Base-by-base conservation (phyloP, 2,113 vertebrate genomes). In the Heteronetta atricapilla region DNA sequence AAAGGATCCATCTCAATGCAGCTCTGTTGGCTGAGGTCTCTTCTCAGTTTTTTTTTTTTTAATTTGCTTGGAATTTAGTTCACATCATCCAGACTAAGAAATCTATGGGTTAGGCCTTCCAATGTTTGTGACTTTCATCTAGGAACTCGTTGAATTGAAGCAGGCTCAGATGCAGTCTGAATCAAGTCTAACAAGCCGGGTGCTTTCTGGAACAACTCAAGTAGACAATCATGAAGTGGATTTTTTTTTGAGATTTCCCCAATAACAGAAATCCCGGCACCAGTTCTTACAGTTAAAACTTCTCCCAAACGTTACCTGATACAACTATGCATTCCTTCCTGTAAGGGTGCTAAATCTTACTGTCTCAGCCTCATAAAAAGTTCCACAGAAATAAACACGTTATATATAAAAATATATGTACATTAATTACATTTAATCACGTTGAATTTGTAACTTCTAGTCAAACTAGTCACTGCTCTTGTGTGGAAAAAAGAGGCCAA, bases 41-140 rank as follows among this genome's bases (percentile, higher is more conserved):
- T 12, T 34, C 29, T 40, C 29, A 8, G 29, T 7, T 13, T 42
- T 62, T 34, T n/a, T 5, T 13, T 2, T 34, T n/a, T 5, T 13
- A 2, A 31, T 11, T 38, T 67, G 16, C 59, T 66, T 52, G 22
- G 36, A 44, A 13, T 44, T 79, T 46, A 40, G 38, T 20, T 29
- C 29, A 15, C 1, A 0, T 4, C 22, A 20, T 23, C 59, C 44
- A 20, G 23, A 29, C 10, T 34, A 0, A 0, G 68, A 60, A 40
- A 55, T 6, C 13, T 42, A 13, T 3, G 29, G 17, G 38, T 50
- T 33, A 68, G 33, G 25, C 62, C 46, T 48, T 55, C 29, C 36
- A 6, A 22, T 14, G 8, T 74, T 4, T 2, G 16, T 0, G 4
- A 55, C n/a, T 60, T 55, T 38, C 28, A 6, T 5, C 28, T 1